Percentiles rank a stretch among this genome's conserved stretches.
These are phyloP conservation scores for Hypercompe scribonia DNA, from an alignment of 2,888 invertebrate genomes.

Conservation along the genomic window DNA sequence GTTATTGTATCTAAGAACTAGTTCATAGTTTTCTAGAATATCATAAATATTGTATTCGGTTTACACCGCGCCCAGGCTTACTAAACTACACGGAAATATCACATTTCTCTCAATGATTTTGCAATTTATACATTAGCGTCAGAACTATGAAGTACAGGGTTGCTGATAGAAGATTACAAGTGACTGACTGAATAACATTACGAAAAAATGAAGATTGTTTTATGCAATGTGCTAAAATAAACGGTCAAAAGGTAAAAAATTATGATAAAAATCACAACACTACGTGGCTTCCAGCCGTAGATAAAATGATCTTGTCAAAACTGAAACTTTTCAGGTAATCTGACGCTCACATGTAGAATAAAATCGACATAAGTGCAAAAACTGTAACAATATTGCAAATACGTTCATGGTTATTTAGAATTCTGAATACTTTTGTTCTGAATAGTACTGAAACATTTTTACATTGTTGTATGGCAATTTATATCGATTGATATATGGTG, in stretches of 20 bases:
- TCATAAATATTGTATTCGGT: neutral
- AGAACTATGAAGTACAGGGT: neutral
- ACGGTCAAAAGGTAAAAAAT: neutral
- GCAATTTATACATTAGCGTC: neutral
- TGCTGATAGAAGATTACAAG: neutral
- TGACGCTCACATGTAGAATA: neutral
- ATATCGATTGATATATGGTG: no score
- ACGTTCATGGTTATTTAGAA: neutral
- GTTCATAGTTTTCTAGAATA: constrained; percentile 4
- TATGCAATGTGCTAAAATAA: no score
- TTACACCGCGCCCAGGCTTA: neutral
- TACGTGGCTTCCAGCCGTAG: no score
- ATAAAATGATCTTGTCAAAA: neutral
- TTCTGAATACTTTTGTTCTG: no score
- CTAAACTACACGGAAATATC: neutral
- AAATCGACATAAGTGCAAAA: neutral
- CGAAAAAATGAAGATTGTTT: neutral
- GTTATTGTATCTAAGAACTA: constrained; percentile 9
- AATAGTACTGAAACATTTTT: no score
- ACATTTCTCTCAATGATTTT: neutral
- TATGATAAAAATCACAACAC: neutral
- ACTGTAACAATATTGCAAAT: no score
- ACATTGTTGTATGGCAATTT: no score
- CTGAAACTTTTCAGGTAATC: neutral
- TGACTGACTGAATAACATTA: neutral